Base-by-base conservation (phyloP, 2,113 vertebrate species). In the Potamarius usumacintae region DNA sequence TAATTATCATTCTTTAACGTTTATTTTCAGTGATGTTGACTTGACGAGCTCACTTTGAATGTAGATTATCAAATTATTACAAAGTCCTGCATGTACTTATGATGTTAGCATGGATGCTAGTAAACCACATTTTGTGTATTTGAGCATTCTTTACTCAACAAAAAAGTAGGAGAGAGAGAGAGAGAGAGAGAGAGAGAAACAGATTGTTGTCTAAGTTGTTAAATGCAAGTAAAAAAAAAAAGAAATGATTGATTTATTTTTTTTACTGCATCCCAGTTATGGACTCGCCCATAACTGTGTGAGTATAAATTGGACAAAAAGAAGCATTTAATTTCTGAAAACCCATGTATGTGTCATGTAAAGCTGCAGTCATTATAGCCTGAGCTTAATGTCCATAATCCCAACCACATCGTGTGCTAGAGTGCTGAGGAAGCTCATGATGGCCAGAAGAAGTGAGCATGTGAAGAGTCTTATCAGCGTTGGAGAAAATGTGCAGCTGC, bases 401-500 rank as follows among this genome's bases (percentile, higher is more conserved):
- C 85, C 27, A 12, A 17, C n/a, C 71, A 30, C 25, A 25, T 4
- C 2, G 58, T 48, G 76, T 8, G 10, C 22, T 27, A 7, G 18
- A 55, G 62, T 18, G 42, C 74, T 63, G 50, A 79, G 60, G 85
- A 57, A 12, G 48, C 76, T 55, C 67, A 17, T 30, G 50, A 67
- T 48, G 80, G 57, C 60, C 42, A 52, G 60, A 55, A 27, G 81
- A 27, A 65, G 62, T n/a, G 65, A 11, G n/a, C n/a, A 65, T 15
- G 55, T 34, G 18, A 67, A 67, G 52, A 22, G 27, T n/a, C 76
- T 86, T 86, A 86, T 86, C 76, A 11, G 25, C 17, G 50, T 2
- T 42, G 52, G 27, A 86, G 76, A 42, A 86, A 80, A 86, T 86
- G 85, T 86, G 85, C 85, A 86, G 85, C 77, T 5, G 52, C 6